Conservation (phyloP, 2,797 vertebrate genomes). For the Smutsia temminckii region DNA sequence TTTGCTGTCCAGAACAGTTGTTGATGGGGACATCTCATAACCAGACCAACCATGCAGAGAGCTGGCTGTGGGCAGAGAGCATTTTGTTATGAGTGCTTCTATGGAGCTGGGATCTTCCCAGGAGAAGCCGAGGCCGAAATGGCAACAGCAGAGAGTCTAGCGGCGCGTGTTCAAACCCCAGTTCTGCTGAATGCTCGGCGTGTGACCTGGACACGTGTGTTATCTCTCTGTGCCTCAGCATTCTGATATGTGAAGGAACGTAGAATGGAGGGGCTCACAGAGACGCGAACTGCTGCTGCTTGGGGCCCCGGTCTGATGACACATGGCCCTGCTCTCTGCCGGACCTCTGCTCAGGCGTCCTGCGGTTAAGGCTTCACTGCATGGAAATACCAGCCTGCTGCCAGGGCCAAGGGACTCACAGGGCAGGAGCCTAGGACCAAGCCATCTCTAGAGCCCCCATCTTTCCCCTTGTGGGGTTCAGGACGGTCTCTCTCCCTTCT, state of each 20-base stretch:
- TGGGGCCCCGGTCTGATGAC: neutral
- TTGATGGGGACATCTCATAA: neutral
- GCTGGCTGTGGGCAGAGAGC: neutral
- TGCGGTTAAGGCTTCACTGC: neutral
- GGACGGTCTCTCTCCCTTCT: neutral
- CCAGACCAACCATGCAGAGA: neutral
- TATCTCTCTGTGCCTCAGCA: neutral
- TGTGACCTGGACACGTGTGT: neutral
- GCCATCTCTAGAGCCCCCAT: neutral
- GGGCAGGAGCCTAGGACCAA: neutral
- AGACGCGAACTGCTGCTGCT: neutral
- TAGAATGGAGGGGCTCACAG: neutral
- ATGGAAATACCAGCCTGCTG: neutral
- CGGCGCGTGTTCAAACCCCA: neutral
- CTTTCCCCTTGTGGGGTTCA: neutral
- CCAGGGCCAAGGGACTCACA: fast-evolving
- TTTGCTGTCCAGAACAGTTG: neutral
- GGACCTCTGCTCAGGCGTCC: neutral
- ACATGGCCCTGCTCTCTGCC: neutral
- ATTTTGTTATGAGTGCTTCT: neutral
- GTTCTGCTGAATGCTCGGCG: too few species aligned
- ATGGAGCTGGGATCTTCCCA: neutral
- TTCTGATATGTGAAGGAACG: neutral
- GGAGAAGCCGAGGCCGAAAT: neutral
- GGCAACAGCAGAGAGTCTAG: neutral